Evolutionary conservation across 64 coral and sea anemone genomes (phyloP), one percentile per base, ranked within the genome.

Genomic region (Montipora capricornis): DNA sequence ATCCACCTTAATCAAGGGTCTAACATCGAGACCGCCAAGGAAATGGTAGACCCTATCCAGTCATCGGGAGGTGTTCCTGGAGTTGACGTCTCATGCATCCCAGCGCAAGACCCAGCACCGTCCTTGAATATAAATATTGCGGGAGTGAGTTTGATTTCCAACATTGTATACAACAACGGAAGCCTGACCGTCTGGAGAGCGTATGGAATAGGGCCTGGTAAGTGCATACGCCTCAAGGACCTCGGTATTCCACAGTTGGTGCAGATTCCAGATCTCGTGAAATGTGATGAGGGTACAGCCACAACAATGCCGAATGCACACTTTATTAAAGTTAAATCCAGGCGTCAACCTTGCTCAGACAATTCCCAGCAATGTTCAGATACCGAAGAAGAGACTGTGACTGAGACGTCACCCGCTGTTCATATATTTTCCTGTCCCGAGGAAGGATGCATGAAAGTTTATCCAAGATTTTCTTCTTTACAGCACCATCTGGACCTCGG

Each of bases 71-170:
- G 77, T 6, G 77, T 90, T 17, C 89, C 70, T 64, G 89, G 89
- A 48, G 75, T 90, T 7, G 15, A 47, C 6, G 60, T 71, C 52
- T 80, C 81, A 51, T 90, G 89, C 62, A 44, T 49, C 44, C 48
- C 89, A 20, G 17, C 20, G 6, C 37, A 45, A 69, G 15, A 55
- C 20, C 89, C 49, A 80, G 49, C 16, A 22, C 55, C 55, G 1
- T 17, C 76, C 46, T n/a, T 91, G 13, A 44, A 73, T 61, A 79
- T 83, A 5, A 91, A 91, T 20, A 62, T 91, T 14, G 78, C 50
- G 22, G 79, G 89, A 5, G 68, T 91, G 47, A 91, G 89, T 49
- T 81, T 80, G 51, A 81, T 91, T 80, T 80, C 78, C 7, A 80
- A 91, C 60, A 75, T 91, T 44, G 78, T 73, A 58, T 91, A 82